A percentile compares a stretch with the other conserved stretches of the same genome.
phyloP scores from a whole-genome alignment of 2,888 invertebrate genomes.

The Eristalinus sepulchralis region DNA sequence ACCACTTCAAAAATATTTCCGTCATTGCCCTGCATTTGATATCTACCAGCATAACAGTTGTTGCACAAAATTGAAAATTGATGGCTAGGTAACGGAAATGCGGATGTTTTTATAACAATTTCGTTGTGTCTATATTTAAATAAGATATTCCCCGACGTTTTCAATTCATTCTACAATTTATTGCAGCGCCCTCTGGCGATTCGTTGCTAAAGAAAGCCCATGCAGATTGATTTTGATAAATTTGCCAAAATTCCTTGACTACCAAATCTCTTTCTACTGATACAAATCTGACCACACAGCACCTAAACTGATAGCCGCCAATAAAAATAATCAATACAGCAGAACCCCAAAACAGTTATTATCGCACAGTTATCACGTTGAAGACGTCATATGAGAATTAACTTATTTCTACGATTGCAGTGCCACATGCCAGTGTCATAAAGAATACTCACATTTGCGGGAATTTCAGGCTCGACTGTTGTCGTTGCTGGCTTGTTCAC shows the following conservation, averaged over 20 bases:
- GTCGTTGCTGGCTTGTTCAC: constrained; percentile 41
- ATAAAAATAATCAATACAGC: not conserved
- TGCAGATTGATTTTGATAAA: no score
- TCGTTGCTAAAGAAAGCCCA: no score
- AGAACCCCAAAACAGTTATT: not conserved
- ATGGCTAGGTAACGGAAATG: no score
- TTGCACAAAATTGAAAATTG: no score
- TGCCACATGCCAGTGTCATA: not conserved
- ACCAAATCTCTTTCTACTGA: not conserved
- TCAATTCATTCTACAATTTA: no score
- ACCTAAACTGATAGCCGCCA: not conserved
- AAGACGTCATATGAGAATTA: not conserved
- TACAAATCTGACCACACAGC: not conserved
- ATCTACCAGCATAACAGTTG: no score
- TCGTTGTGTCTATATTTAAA: no score
- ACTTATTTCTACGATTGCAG: not conserved
- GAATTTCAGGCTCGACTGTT: not conserved
- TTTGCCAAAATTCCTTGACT: no score
- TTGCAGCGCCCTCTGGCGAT: not conserved
- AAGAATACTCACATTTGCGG: constrained; percentile 13
- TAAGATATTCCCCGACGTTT: no score
- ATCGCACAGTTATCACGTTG: not conserved
- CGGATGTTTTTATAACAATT: no score
- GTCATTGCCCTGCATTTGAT: no score
- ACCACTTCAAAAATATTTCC: no score